Conservation (phyloP, 2,113 vertebrate species). For the Amphilophus citrinellus region DNA sequence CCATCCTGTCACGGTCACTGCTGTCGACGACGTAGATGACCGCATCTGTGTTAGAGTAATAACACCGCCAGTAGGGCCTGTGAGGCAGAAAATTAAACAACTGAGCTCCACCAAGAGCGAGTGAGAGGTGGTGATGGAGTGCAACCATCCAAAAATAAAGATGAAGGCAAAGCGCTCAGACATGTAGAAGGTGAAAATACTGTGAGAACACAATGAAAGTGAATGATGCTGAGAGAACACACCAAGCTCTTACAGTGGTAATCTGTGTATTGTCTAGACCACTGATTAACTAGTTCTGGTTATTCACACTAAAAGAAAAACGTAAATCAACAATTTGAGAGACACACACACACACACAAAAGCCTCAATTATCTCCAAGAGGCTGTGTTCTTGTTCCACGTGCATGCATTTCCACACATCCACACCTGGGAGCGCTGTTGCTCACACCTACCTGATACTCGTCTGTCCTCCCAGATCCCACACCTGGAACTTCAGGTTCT, state of each 20-base stretch:
- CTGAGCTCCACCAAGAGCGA: not conserved
- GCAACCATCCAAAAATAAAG: not conserved
- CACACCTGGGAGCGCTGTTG: not conserved
- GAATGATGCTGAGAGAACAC: not conserved
- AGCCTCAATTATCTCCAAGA: not conserved
- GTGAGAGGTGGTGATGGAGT: not conserved
- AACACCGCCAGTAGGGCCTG: conserved; percentile 98
- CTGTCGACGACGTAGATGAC: conserved; percentile 99
- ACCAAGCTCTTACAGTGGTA: not conserved
- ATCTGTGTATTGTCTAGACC: not conserved
- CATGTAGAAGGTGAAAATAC: not conserved
- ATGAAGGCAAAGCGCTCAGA: not conserved
- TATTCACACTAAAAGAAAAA: not conserved
- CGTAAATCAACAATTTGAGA: not conserved
- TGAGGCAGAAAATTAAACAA: not conserved
- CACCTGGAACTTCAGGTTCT: conserved; percentile 98
- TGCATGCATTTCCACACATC: not conserved
- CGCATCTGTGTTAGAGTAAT: conserved; percentile 98
- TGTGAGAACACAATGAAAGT: not conserved
- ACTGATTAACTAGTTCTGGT: accelerated
- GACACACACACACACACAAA: accelerated
- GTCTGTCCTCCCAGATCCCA: conserved; percentile 99
- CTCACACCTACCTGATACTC: conserved; percentile 89
- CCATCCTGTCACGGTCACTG: conserved; percentile 97
- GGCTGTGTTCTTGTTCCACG: not conserved